Percentiles rank a stretch among this genome's conserved stretches.
phyloP scores from a whole-genome alignment of 2,888 invertebrate species.

The Pseudococcus viburni region DNA sequence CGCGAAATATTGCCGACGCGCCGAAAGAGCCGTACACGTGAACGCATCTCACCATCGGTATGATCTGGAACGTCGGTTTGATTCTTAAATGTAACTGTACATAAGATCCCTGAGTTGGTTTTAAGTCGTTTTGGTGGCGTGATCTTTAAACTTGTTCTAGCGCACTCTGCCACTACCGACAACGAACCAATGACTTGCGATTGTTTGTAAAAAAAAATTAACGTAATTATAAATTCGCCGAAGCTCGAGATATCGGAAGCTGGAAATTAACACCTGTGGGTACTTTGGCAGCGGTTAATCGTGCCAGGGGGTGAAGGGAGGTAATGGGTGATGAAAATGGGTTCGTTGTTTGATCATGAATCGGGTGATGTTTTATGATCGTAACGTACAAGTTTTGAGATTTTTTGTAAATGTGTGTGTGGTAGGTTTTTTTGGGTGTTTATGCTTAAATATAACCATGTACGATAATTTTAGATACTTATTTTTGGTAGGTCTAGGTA shows the following conservation, averaged over 20 bases:
- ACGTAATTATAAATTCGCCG: constrained; percentile 40
- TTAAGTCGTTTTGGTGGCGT: constrained; percentile 63
- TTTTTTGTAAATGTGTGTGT: too few species aligned
- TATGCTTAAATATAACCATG: too few species aligned
- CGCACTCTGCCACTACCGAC: constrained; percentile 59
- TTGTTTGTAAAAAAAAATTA: constrained; percentile 40
- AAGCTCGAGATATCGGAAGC: background rate
- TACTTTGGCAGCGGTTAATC: too few species aligned
- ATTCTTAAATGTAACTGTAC: constrained; percentile 53
- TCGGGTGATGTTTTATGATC: too few species aligned
- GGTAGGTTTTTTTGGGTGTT: too few species aligned
- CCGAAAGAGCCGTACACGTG: constrained; percentile 2
- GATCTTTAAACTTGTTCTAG: constrained; percentile 61
- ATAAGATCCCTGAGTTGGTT: constrained; percentile 53
- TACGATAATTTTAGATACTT: too few species aligned
- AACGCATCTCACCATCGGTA: constrained; percentile 47
- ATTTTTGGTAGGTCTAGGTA: too few species aligned
- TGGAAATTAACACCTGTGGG: background rate
- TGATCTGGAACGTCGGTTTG: constrained; percentile 59
- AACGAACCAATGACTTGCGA: constrained; percentile 48
- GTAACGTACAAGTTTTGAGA: too few species aligned
- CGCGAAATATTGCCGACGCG: constrained; percentile 23
- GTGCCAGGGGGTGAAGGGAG: background rate
- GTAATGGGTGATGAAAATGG: background rate
- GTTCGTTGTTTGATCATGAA: background rate